These are phyloP conservation scores for Caenorhabditis sp. DNA, from an alignment of 2,888 invertebrate genomes.

Conservation along the genomic window DNA sequence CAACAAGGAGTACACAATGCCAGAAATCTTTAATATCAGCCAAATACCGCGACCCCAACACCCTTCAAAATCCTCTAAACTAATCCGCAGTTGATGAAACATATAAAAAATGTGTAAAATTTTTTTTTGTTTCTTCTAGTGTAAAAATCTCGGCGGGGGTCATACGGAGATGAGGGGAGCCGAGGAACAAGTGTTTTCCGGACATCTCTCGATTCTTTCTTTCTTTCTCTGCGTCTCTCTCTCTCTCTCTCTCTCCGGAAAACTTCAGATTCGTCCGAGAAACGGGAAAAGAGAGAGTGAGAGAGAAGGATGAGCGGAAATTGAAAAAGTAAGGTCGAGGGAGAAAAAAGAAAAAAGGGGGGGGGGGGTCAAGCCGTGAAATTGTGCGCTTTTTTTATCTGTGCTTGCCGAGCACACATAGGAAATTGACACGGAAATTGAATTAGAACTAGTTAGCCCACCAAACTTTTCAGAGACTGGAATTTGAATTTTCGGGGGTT, in stretches of 20 bases:
- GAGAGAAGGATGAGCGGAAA: conserved; percentile 5
- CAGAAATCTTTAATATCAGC: too few species aligned
- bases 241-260: conserved; percentile 8
- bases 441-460: conserved; percentile 20
- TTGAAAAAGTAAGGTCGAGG: conserved; percentile 12
- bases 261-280: not conserved
- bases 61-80: too few species aligned
- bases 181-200: too few species aligned
- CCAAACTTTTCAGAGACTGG: not conserved
- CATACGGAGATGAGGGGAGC: too few species aligned
- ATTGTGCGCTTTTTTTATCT: not conserved
- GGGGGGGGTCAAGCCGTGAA: conserved; percentile 32
- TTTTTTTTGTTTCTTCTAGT: too few species aligned
- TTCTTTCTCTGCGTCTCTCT: too few species aligned
- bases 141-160: too few species aligned
- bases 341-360: conserved; percentile 10
- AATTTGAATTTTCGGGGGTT: too few species aligned
- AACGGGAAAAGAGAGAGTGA: not conserved
- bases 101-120: too few species aligned
- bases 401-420: conserved; percentile 8
- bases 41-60: too few species aligned
- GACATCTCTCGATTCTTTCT: conserved; percentile 14
- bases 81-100: too few species aligned
- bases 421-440: conserved; percentile 21
- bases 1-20: too few species aligned